Evolutionary conservation across 2,888 invertebrate species (phyloP), one percentile per base, ranked within the genome.

Genomic region (Caenorhabditis afra): DNA sequence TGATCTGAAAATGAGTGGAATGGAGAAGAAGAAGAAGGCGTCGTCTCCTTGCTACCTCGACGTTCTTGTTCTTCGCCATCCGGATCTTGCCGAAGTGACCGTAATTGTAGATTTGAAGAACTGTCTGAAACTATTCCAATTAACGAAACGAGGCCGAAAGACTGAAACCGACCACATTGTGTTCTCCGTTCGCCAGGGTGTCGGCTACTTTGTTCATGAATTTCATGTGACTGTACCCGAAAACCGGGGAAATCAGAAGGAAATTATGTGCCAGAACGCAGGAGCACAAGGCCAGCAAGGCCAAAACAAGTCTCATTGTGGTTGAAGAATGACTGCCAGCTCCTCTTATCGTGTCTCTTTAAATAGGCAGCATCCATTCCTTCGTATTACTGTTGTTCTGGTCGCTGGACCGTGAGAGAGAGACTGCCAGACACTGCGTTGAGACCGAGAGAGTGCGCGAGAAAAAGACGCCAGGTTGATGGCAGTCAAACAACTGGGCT

Each of bases 171-270:
- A 73, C 73, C 73, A 73, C 73, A 59, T 64, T 65, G 18, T 73
- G 73, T 37, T 52, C 65, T 18, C 57, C 73, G 37, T 73, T 45
- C 0, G 65, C 64, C 45, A 73, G 37, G 18, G 59, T 64, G 39
- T 73, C 73, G 1, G 64, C 73, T 35, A 73, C 58, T 65, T 65
- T 64, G 44, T 41, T 65, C 73, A 73, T 73, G 41, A 73, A 73
- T 16, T 73, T 73, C 73, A 73, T 16, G 57, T 73, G 73, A 62
- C 65, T 65, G 41, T 65, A 73, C 10, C 73, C 73, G 11, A 73
- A 73, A 23, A 65, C 58, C n/a, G 65, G 73, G 4, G 73, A 65
- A 0, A 73, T n/a, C 11, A 73, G n/a, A 0, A 73, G 22, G 14
- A 64, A 57, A 35, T 73, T 73, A 18, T 64, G 35, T 8, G 64